phyloP scores from a whole-genome alignment of 1,140 invertebrate species.

The Diploscapter pachys region DNA sequence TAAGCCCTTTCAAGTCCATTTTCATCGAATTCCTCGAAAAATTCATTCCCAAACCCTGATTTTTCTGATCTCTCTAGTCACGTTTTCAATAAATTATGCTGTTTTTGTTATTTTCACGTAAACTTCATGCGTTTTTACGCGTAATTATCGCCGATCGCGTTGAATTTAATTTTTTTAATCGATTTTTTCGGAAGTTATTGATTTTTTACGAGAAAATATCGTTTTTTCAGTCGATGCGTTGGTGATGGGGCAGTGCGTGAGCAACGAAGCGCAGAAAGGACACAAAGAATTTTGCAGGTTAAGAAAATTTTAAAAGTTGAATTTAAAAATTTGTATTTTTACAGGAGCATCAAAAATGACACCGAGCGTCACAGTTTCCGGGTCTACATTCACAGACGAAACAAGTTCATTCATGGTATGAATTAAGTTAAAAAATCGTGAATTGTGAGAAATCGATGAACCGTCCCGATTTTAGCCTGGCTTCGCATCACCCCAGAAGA shows the following conservation, averaged over 20 bases:
- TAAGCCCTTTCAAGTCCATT: constrained; percentile 13
- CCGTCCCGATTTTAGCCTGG: constrained; percentile 71
- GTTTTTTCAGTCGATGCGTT: no score
- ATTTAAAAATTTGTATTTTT: no score
- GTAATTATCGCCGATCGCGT: background rate
- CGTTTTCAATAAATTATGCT: background rate
- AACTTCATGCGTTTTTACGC: background rate
- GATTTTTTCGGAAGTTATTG: background rate
- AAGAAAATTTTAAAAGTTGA: no score
- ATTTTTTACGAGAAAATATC: background rate
- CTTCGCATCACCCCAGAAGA: constrained; percentile 81
- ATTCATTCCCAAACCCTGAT: background rate
- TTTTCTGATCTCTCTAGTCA: constrained; percentile 11
- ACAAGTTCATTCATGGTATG: constrained; percentile 21
- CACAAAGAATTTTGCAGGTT: background rate
- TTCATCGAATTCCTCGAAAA: background rate
- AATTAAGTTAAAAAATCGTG: background rate
- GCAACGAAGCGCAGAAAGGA: background rate
- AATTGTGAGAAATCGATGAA: background rate
- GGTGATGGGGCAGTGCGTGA: constrained; percentile 4
- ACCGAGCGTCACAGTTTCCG: constrained; percentile 14
- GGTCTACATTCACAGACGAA: constrained; percentile 21
- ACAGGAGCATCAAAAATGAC: background rate
- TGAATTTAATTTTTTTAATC: background rate
- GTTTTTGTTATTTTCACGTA: no score